Evolutionary conservation across 2,113 vertebrate genomes (phyloP).

Genomic region (Hyperoodon ampullatus): DNA sequence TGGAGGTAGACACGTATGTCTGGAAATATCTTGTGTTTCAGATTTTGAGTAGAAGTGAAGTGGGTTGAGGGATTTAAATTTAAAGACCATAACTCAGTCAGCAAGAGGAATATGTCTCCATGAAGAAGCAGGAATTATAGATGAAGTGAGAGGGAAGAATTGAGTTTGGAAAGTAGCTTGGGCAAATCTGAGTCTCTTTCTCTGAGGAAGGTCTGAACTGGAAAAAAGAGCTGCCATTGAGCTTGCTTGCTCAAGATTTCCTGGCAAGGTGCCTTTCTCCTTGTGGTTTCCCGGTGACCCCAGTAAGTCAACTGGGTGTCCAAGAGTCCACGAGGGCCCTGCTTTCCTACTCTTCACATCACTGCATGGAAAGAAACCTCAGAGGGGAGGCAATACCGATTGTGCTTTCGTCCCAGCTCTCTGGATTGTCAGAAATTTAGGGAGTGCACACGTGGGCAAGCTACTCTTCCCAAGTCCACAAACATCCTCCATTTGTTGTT

Average conservation of each 20-base stretch:
- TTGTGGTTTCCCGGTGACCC: neutral
- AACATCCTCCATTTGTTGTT: neutral
- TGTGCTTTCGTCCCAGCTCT: neutral
- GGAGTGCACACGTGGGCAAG: neutral
- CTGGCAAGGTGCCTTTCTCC: neutral
- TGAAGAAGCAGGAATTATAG: neutral
- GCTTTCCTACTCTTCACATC: neutral
- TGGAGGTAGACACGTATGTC: neutral
- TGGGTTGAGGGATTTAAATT: neutral
- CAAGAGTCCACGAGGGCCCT: neutral
- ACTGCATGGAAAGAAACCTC: neutral
- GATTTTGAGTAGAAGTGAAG: neutral
- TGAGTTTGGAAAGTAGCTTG: neutral
- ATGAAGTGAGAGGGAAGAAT: neutral
- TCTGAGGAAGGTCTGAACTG: neutral
- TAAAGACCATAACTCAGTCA: neutral
- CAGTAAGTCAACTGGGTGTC: neutral
- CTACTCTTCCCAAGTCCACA: neutral
- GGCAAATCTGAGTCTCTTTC: neutral
- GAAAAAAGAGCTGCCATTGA: neutral
- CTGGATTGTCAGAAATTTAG: neutral
- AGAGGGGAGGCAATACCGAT: neutral
- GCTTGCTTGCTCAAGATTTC: neutral
- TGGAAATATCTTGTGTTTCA: neutral
- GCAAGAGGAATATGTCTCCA: neutral